Base-by-base conservation (phyloP, 2,797 vertebrate genomes). In the Tolypeutes matacus region DNA sequence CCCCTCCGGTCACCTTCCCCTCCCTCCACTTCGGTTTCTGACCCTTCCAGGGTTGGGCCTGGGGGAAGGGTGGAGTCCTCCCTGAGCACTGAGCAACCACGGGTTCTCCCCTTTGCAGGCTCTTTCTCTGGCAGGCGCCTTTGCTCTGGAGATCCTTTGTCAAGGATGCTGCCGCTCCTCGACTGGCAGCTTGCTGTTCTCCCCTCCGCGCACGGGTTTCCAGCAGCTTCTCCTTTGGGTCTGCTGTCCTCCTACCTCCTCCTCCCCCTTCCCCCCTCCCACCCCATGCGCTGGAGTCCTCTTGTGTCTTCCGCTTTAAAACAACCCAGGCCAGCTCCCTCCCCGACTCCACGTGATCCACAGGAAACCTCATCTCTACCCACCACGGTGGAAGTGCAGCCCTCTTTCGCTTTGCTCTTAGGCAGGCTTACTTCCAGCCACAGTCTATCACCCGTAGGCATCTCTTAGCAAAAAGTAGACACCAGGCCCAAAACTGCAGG, bases 391-490 rank as follows among this genome's bases (percentile, higher is more conserved):
- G 39, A 70, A n/a, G 21, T 23, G 17, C 21, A 34, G 62, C 25
- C 34, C 58, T 56, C 60, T 23, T 29, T 78, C 83, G 91, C 69
- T 56, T 77, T 15, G 3, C 7, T 72, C 25, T 9, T 2, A 3
- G 14, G 17, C 5, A 23, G 65, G 34, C 7, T 29, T 39, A 70
- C 51, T 51, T 64, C 36, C 10, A 34, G 42, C 62, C n/a, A 20
- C 31, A 39, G 8, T n/a, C 73, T n/a, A 17, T 81, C n/a, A 65
- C 1, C 25, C 25, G 8, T 12, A 23, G 46, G 39, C 73, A 72
- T 87, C 36, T 94, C 56, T 80, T 29, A 76, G n/a, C 23, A 56
- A 89, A 89, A 84, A 31, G 58, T 86, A 67, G 42, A 84, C 21
- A 18, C 23, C 46, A 76, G 53, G 90, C 51, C 51, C 60, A 36